Evolutionary conservation across 2,113 vertebrate genomes (phyloP), one percentile per base, ranked within the genome.

Genomic region (Cervus canadensis): DNA sequence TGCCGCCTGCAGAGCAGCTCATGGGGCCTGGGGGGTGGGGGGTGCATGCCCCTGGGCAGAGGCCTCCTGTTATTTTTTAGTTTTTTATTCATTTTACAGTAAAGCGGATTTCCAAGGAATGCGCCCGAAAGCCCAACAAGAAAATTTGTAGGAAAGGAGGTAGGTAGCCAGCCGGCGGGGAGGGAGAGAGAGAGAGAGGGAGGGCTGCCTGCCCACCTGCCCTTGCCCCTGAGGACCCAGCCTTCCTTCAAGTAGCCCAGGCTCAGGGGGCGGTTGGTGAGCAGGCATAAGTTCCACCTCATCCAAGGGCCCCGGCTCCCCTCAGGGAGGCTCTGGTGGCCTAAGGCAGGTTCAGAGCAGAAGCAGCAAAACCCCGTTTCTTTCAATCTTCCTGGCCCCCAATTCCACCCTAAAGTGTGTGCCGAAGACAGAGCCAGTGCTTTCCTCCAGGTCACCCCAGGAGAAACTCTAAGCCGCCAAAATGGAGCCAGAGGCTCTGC

Each of bases 101-200:
- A 99, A 99, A 99, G 99, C 99, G 99, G 99, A 99, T 99, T 99
- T 99, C 99, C 99, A 99, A 99, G 99, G 99, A 99, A 99, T 99
- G 99, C 99, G 99, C 99, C 99, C 99, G 99, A 99, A 99, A 99
- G 99, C 99, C 99, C 99, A 99, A 99, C 99, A 99, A 99, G 99
- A 99, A 99, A 99, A 99, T 99, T 99, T 99, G 99, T 99, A 99
- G 99, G 99, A 99, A 99, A 99, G 99, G 99, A 99, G 99, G 99
- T 99, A 99, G 99, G 99, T 99, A 99, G 99, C 98, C 99, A 99
- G 99, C 98, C 98, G 98, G 98, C 98, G 98, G 98, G 98, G 98
- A 99, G 98, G 98, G 98, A 97, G 95, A 98, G 99, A 98, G 98
- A 99, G 98, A 98, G 99, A 98, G 97, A 98, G 98, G 94, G 97